These are phyloP conservation scores for Scrobipalpa atriplicella DNA, from an alignment of 2,888 invertebrate species.

Conservation along the genomic window DNA sequence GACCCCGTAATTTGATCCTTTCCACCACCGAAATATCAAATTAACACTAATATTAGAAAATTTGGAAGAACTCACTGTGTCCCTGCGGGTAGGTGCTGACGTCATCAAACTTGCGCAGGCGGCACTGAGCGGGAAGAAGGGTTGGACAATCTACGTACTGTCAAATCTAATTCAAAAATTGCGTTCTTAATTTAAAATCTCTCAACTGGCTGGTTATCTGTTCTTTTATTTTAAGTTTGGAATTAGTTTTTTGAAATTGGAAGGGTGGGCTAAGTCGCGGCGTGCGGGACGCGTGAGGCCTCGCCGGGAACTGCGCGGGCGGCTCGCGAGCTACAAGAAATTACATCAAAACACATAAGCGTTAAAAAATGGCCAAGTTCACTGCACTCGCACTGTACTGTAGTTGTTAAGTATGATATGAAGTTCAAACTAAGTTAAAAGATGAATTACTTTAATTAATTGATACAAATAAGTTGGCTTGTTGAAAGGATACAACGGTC, in stretches of 20 bases:
- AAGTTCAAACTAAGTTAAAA: too few relatives aligned
- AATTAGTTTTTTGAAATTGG: background rate
- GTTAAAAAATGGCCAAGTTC: background rate
- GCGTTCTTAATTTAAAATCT: too few relatives aligned
- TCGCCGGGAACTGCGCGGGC: slow-evolving; percentile 61
- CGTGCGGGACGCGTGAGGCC: slow-evolving; percentile 73
- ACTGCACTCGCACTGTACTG: too few relatives aligned
- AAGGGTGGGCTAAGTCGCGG: slow-evolving; percentile 42
- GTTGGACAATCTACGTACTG: background rate
- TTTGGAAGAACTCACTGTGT: slow-evolving; percentile 60
- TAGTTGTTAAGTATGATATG: too few relatives aligned
- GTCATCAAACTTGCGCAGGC: slow-evolving; percentile 65
- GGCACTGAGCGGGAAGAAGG: background rate
- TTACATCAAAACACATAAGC: slow-evolving; percentile 60
- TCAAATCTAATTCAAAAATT: background rate
- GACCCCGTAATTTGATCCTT: slow-evolving; percentile 10
- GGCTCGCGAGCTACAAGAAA: slow-evolving; percentile 52
- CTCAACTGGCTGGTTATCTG: background rate
- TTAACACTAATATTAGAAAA: slow-evolving; percentile 24
- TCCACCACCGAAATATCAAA: slow-evolving; percentile 27
- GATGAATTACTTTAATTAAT: too few relatives aligned
- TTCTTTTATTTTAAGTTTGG: background rate
- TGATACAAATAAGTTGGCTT: too few relatives aligned
- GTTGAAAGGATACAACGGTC: too few relatives aligned
- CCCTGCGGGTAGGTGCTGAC: slow-evolving; percentile 60